A percentile compares a stretch with the other conserved stretches of the same genome.
Evolutionary conservation across 2,113 vertebrate genomes (phyloP).

Genomic region (Potamarius usumacintae): DNA sequence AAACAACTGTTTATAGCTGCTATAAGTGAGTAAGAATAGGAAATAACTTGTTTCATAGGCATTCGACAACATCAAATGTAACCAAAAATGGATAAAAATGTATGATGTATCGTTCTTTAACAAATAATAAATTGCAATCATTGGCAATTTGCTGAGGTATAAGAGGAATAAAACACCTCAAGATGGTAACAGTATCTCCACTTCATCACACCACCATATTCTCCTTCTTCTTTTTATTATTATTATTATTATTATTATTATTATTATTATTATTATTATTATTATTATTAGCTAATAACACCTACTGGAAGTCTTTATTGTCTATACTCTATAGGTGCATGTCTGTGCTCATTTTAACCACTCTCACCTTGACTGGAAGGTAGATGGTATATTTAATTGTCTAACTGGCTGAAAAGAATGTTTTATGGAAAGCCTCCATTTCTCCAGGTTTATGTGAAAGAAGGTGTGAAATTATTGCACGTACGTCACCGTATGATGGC

Average conservation of each 20-base stretch:
- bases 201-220: too few relatives aligned
- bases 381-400: not conserved
- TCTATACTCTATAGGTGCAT: not conserved
- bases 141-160: too few relatives aligned
- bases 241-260: not conserved
- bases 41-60: too few relatives aligned
- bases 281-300: not conserved
- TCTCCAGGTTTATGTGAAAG: not conserved
- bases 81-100: too few relatives aligned
- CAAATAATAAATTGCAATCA: not conserved
- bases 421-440: not conserved
- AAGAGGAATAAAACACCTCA: too few relatives aligned
- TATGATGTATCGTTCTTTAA: too few relatives aligned
- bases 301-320: not conserved
- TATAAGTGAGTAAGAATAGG: not conserved
- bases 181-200: too few relatives aligned
- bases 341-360: not conserved
- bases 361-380: not conserved
- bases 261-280: too few relatives aligned
- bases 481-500: not conserved
- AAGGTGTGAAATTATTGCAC: not conserved
- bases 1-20: not conserved
- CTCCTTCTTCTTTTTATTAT: too few relatives aligned
- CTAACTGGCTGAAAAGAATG: not conserved
- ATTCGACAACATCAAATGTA: too few relatives aligned